Base-by-base conservation (phyloP, 2,888 invertebrate species). In the Hydroisotoma schaefferi region DNA sequence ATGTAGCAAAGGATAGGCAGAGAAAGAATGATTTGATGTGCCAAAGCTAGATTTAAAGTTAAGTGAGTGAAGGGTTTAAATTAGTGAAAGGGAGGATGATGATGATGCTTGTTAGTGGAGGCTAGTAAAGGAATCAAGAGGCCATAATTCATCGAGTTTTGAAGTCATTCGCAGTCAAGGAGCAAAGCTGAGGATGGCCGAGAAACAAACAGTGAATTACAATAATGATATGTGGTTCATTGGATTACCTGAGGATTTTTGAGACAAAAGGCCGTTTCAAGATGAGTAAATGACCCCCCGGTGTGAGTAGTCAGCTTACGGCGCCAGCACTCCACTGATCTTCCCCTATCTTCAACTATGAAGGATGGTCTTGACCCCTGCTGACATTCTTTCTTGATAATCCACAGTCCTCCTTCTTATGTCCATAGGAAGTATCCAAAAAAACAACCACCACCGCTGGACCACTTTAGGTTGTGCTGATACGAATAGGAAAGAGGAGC, bases 211-310 rank as follows among this genome's bases (percentile, higher is more conserved):
- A 46, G 23, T 46, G 69, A 71, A 71, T 71, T 70, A 71, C 71
- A 70, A 71, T 71, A 71, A 71, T 70, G 69, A 71, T 70, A 71
- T 70, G 71, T 70, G 69, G 67, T 65, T 71, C 69, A 70, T 68
- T 67, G 67, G 63, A 68, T 69, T 71, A 71, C 69, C 68, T 71
- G 71, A 63, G 61, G 61, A 71, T 66, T 68, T 70, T 71, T 69
- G 67, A 70, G 68, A 70, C 70, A 68, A 70, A 70, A 70, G 70
- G 68, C 65, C 66, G 65, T 68, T 68, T 70, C 67, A 61, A 68
- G 67, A 70, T 70, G 69, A 72, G 69, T 70, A 72, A 72, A 72
- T 72, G 72, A 70, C 69, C 69, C 69, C 72, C 72, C 61, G 69
- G 62, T 56, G 72, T 57, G 69, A 68, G 64, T 65, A 72, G 70